Evolutionary conservation across 2,113 vertebrate species (phyloP).

Genomic region (Hippocampus abdominalis): DNA sequence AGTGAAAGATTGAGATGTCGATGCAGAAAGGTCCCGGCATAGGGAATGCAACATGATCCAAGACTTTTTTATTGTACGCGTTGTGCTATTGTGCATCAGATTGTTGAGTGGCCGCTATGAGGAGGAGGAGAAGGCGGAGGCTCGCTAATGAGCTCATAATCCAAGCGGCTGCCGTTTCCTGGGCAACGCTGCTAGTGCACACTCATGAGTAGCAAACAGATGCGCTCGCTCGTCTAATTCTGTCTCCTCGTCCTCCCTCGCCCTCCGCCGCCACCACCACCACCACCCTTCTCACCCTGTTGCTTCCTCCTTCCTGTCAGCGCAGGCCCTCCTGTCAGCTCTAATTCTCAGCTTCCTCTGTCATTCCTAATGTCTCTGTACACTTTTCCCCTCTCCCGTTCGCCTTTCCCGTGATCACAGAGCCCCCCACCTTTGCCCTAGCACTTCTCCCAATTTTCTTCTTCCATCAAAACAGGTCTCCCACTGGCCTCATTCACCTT

Average conservation of each 20-base stretch:
- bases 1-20: constrained; percentile 61
- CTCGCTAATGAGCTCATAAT: constrained; percentile 71
- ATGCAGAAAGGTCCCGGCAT: constrained; percentile 48
- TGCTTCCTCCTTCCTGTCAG: constrained; percentile 24
- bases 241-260: constrained; percentile 36
- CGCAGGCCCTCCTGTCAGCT: constrained; percentile 24
- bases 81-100: constrained; percentile 42
- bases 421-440: constrained; percentile 4
- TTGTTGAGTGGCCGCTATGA: constrained; percentile 40
- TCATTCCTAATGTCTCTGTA: constrained; percentile 24
- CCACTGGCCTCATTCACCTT: constrained; percentile 11
- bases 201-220: constrained; percentile 65
- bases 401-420: constrained; percentile 23
- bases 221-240: constrained; percentile 42
- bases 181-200: constrained; percentile 59
- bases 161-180: constrained; percentile 63
- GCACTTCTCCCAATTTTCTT: constrained; percentile 20
- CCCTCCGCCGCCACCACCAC: constrained; percentile 8
- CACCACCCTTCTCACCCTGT: constrained; percentile 5
- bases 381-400: constrained; percentile 9
- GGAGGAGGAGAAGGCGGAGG: constrained; percentile 45
- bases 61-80: constrained; percentile 29
- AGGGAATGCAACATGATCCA: constrained; percentile 44
- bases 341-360: constrained; percentile 19
- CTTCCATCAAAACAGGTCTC: constrained; percentile 13